Conservation (phyloP, 2,113 vertebrate species). For the Murina feae region DNA sequence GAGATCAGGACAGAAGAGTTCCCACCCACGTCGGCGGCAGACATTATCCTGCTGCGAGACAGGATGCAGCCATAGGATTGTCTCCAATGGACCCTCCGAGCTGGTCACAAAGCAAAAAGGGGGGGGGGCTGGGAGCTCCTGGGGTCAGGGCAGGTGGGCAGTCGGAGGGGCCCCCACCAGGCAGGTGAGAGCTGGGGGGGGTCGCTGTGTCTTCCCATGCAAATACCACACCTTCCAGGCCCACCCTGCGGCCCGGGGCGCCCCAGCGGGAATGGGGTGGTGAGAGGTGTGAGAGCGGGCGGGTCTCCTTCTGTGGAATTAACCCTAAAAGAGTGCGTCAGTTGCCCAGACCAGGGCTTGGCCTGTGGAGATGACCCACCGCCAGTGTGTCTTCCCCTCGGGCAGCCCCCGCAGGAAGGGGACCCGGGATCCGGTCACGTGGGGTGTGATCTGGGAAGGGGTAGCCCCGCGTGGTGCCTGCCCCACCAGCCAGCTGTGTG, state of each 20-base stretch:
- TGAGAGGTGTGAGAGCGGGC: neutral
- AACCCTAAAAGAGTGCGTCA: neutral
- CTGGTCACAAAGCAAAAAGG: neutral
- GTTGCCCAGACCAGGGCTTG: neutral
- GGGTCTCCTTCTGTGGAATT: neutral
- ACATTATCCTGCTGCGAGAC: neutral
- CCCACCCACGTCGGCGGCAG: neutral
- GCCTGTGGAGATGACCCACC: neutral
- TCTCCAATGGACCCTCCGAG: neutral
- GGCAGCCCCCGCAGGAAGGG: accelerated
- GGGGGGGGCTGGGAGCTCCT: neutral
- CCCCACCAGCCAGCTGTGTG: constrained; percentile 54
- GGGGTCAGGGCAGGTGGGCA: neutral
- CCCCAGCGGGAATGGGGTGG: neutral
- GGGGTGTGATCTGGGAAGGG: accelerated
- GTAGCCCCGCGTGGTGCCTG: neutral
- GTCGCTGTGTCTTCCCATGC: accelerated
- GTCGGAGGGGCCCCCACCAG: neutral
- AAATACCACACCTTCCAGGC: neutral
- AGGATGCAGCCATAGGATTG: neutral
- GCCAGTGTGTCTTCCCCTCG: accelerated
- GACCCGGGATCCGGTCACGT: neutral
- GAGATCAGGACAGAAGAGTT: neutral
- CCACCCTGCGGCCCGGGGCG: neutral
- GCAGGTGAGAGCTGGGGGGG: accelerated